Percentiles rank a stretch among this genome's conserved stretches.
These are phyloP conservation scores for Samia ricini DNA, from an alignment of 1,140 invertebrate genomes.

Conservation along the genomic window DNA sequence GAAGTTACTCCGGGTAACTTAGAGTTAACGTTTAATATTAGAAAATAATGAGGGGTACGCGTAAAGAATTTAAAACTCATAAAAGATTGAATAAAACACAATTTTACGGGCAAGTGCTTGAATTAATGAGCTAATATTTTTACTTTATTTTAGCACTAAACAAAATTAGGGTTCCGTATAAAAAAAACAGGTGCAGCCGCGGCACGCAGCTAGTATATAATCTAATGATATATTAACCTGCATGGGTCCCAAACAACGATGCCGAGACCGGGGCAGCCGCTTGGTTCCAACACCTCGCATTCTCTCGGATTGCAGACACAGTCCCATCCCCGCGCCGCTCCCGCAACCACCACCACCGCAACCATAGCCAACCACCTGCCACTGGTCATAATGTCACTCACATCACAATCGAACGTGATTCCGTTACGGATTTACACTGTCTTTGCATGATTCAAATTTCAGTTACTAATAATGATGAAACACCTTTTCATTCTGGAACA, in stretches of 20 bases:
- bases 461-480: background rate
- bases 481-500: constrained; percentile 39
- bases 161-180: too few relatives aligned
- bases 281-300: constrained; percentile 79
- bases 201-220: too few relatives aligned
- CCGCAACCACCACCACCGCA: constrained; percentile 57
- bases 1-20: too few relatives aligned
- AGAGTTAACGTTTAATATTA: too few relatives aligned
- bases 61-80: too few relatives aligned
- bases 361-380: constrained; percentile 59
- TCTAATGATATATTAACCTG: constrained; percentile 53
- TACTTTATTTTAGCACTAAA: too few relatives aligned
- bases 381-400: constrained; percentile 53
- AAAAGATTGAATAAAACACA: too few relatives aligned
- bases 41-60: too few relatives aligned
- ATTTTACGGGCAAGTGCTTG: too few relatives aligned
- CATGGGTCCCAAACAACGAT: constrained; percentile 81
- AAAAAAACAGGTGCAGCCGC: too few relatives aligned
- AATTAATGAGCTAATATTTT: too few relatives aligned
- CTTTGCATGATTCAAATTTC: constrained; percentile 39
- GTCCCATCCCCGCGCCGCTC: constrained; percentile 61
- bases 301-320: constrained; percentile 80
- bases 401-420: constrained; percentile 49
- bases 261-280: constrained; percentile 79
- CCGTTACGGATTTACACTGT: constrained; percentile 36